Evolutionary conservation across 2,797 vertebrate genomes (phyloP).

Genomic region (Trichosurus vulpecula): DNA sequence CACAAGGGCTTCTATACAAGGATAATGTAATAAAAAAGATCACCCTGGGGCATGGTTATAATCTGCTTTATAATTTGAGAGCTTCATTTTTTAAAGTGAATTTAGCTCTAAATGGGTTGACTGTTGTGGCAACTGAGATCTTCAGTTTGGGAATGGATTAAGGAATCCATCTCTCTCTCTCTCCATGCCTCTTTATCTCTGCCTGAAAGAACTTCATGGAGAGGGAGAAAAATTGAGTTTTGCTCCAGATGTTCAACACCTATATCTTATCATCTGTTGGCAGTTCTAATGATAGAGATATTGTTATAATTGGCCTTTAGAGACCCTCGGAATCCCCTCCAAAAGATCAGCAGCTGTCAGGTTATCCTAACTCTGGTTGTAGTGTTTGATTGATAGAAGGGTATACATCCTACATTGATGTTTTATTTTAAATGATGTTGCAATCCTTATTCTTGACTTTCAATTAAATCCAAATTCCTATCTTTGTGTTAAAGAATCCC

Average conservation of each 20-base stretch:
- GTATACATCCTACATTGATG: background rate
- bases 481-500: background rate
- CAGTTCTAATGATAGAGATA: background rate
- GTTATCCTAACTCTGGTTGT: background rate
- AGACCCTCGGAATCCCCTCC: background rate
- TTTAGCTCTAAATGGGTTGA: conserved; percentile 61
- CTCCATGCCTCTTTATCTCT: conserved; percentile 37
- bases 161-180: conserved; percentile 22
- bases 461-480: background rate
- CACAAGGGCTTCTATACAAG: conserved; percentile 72
- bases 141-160: background rate
- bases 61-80: conserved; percentile 66
- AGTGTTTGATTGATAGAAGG: background rate
- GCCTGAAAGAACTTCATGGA: background rate
- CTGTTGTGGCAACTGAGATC: conserved; percentile 29
- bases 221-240: conserved; percentile 23
- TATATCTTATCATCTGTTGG: conserved; percentile 19
- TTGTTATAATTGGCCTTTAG: background rate
- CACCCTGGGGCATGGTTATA: conserved; percentile 56
- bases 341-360: background rate
- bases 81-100: conserved; percentile 58
- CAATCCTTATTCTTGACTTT: background rate
- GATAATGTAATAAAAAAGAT: conserved; percentile 65
- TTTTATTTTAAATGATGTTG: background rate
- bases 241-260: background rate